Conservation (phyloP, 2,888 invertebrate species). For the Euzetes globulus region DNA sequence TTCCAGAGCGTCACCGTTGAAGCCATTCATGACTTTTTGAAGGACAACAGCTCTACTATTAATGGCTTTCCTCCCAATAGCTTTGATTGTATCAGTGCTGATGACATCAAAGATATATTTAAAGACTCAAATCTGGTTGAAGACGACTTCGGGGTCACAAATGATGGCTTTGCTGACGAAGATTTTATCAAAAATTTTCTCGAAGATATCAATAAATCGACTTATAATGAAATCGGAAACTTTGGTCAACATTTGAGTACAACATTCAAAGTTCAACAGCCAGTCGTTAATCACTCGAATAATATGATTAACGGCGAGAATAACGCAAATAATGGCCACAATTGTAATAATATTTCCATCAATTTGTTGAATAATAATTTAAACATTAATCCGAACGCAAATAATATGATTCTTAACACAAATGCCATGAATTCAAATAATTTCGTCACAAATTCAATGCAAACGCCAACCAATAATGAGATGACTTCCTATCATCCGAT, state of each 20-base stretch:
- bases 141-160: not conserved
- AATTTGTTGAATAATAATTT: not conserved
- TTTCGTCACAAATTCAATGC: not conserved
- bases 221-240: not conserved
- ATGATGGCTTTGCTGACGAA: constrained; percentile 27
- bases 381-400: constrained; percentile 6
- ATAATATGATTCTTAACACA: constrained; percentile 1
- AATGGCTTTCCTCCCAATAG: not conserved
- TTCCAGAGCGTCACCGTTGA: constrained; percentile 11
- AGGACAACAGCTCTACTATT: not conserved
- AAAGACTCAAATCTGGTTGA: constrained; percentile 8
- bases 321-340: not conserved
- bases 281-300: not conserved
- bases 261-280: not conserved
- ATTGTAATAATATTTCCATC: not conserved
- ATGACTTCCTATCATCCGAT: constrained; percentile 13
- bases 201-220: constrained; percentile 20
- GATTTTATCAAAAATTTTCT: constrained; percentile 33
- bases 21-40: not conserved
- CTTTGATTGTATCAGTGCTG: not conserved
- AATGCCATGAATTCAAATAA: not conserved
- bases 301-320: not conserved
- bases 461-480: not conserved
- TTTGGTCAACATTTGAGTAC: not conserved
- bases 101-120: not conserved